Percentiles rank a stretch among this genome's conserved stretches.
These are phyloP conservation scores for Hetaerina titia DNA, from an alignment of 2,888 invertebrate species.

Conservation along the genomic window DNA sequence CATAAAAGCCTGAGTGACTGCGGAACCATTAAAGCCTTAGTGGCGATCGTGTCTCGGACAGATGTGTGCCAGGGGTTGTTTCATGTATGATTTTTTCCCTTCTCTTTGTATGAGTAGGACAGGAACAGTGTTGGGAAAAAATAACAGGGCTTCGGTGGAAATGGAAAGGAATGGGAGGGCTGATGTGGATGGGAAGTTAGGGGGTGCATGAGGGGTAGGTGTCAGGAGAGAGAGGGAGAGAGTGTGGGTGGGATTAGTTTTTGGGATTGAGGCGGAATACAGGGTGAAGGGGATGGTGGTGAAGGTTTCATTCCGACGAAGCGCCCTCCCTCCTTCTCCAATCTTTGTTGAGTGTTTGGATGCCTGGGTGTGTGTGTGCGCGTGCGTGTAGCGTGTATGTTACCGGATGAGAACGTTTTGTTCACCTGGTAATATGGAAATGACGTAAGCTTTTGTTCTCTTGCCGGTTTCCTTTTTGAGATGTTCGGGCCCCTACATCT, in stretches of 20 bases:
- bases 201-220: background rate
- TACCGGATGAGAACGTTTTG: constrained; percentile 1
- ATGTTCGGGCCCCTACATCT: background rate
- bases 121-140: background rate
- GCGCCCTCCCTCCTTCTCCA: background rate
- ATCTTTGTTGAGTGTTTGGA: background rate
- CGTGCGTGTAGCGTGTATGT: background rate
- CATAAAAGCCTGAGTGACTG: background rate
- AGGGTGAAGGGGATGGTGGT: background rate
- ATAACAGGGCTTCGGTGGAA: background rate
- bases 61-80: constrained; percentile 28
- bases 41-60: constrained; percentile 3
- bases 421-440: background rate
- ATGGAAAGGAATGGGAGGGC: background rate
- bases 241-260: background rate
- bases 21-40: background rate
- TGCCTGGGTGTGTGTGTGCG: background rate
- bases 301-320: background rate
- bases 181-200: background rate
- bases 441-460: background rate
- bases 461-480: background rate
- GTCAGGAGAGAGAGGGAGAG: background rate
- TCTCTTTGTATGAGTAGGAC: background rate
- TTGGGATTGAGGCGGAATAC: background rate
- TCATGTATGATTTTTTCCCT: background rate